phyloP scores from a whole-genome alignment of 2,888 invertebrate species.

The Pyralis farinalis region DNA sequence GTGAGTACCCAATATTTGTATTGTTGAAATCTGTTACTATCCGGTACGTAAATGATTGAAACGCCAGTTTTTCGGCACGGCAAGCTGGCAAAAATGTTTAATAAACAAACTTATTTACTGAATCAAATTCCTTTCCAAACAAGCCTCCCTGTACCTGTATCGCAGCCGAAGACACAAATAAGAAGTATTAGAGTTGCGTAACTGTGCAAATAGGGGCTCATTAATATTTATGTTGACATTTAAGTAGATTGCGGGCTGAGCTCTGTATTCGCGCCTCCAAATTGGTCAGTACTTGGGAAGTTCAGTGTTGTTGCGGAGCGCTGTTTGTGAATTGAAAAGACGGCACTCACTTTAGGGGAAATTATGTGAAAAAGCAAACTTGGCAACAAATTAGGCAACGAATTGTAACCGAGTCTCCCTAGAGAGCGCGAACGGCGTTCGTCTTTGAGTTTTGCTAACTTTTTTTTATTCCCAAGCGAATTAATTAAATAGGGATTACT shows the following conservation, averaged over 20 bases:
- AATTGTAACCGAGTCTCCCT: slow-evolving; percentile 39
- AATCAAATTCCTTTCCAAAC: slow-evolving; percentile 10
- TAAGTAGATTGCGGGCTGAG: slow-evolving; percentile 12
- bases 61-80: slow-evolving; percentile 15
- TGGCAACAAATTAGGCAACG: slow-evolving; percentile 28
- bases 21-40: slow-evolving; percentile 1
- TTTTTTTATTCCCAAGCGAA: slow-evolving; percentile 48
- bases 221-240: slow-evolving; percentile 12
- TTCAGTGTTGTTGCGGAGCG: slow-evolving; percentile 30
- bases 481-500: slow-evolving; percentile 60
- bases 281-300: slow-evolving; percentile 14
- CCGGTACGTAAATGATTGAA: slow-evolving; percentile 24
- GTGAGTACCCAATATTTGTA: slow-evolving; percentile 32
- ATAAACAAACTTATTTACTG: slow-evolving; percentile 16
- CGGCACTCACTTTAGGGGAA: slow-evolving; percentile 35
- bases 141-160: background rate
- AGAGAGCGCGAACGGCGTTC: slow-evolving; percentile 37
- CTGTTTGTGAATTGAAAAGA: slow-evolving; percentile 52
- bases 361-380: slow-evolving; percentile 38
- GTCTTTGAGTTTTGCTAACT: slow-evolving; percentile 46
- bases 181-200: background rate
- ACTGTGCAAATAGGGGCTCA: slow-evolving; percentile 4
- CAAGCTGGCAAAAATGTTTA: slow-evolving; percentile 15
- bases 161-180: background rate
- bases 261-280: slow-evolving; percentile 8